phyloP scores from a whole-genome alignment of 2,113 vertebrate species.

The Alligator sinensis region DNA sequence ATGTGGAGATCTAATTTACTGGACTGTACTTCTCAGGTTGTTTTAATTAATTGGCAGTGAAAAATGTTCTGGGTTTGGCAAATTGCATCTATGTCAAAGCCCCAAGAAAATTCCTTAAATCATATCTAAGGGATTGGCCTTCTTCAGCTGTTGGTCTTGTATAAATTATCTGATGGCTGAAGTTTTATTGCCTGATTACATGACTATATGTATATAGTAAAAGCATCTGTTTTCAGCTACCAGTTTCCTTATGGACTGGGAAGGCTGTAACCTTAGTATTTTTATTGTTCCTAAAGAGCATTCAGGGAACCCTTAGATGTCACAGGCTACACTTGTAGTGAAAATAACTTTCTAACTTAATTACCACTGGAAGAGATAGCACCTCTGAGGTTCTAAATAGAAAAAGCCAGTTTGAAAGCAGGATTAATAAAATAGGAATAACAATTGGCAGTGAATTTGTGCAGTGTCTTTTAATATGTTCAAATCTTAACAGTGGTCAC shows the following conservation, averaged over 20 bases:
- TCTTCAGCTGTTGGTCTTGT: background rate
- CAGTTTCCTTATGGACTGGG: too few relatives aligned
- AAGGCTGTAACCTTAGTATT: background rate
- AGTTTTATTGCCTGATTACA: background rate
- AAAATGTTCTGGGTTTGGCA: slow-evolving; percentile 69
- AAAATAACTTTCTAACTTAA: background rate
- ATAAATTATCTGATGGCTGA: background rate
- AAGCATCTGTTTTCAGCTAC: background rate
- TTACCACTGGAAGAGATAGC: background rate
- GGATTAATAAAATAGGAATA: background rate
- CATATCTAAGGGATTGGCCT: slow-evolving; percentile 35
- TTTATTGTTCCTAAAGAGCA: too few relatives aligned
- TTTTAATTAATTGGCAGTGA: slow-evolving; percentile 73
- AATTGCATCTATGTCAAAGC: slow-evolving; percentile 67
- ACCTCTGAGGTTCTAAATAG: background rate
- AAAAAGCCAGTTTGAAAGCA: background rate
- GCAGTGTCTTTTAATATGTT: background rate
- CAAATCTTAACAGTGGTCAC: background rate
- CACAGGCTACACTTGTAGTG: background rate
- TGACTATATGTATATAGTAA: background rate
- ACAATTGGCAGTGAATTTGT: background rate
- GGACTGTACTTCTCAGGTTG: slow-evolving; percentile 42
- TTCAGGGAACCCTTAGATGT: background rate
- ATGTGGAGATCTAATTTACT: slow-evolving; percentile 65
- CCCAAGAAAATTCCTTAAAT: slow-evolving; percentile 62